A percentile compares a stretch with the other conserved stretches of the same genome.
Conservation (phyloP, 2,888 invertebrate species). For the Athripsodes cinereus region DNA sequence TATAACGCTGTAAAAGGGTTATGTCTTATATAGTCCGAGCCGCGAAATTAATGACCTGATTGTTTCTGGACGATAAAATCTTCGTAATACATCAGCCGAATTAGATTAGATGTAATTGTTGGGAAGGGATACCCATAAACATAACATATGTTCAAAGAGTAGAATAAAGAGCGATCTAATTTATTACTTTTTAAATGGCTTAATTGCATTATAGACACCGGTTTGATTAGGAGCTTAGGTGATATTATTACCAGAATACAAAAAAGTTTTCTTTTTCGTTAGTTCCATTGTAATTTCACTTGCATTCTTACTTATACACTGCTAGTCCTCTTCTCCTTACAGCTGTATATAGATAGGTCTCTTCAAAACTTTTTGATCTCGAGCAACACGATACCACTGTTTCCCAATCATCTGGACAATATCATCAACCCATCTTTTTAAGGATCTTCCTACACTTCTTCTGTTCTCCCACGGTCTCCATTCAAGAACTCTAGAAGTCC, state of each 20-base stretch:
- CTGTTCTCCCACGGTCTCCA: too few species aligned
- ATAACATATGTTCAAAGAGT: conserved; percentile 18
- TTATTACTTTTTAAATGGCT: conserved; percentile 14
- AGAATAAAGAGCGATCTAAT: conserved; percentile 11
- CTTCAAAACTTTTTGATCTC: too few species aligned
- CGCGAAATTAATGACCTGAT: conserved; percentile 27
- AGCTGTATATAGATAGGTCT: too few species aligned
- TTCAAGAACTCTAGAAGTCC: too few species aligned
- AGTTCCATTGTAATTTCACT: neutral
- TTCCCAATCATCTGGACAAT: too few species aligned
- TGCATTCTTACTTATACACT: neutral
- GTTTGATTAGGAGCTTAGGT: too few species aligned
- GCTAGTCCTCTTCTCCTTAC: too few species aligned
- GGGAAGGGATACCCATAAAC: conserved; percentile 23
- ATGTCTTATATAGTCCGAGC: conserved; percentile 14
- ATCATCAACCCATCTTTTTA: too few species aligned
- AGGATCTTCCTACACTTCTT: too few species aligned
- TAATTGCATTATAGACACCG: conserved; percentile 11
- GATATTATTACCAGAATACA: too few species aligned
- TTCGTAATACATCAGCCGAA: conserved; percentile 25
- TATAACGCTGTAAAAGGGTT: conserved; percentile 8
- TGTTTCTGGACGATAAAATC: conserved; percentile 28
- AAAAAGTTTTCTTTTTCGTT: neutral
- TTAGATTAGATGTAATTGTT: conserved; percentile 28
- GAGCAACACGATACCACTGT: too few species aligned